Percentiles rank a stretch among this genome's conserved stretches.
These are phyloP conservation scores for Hedychridium roseum DNA, from an alignment of 2,888 invertebrate genomes.

Conservation along the genomic window DNA sequence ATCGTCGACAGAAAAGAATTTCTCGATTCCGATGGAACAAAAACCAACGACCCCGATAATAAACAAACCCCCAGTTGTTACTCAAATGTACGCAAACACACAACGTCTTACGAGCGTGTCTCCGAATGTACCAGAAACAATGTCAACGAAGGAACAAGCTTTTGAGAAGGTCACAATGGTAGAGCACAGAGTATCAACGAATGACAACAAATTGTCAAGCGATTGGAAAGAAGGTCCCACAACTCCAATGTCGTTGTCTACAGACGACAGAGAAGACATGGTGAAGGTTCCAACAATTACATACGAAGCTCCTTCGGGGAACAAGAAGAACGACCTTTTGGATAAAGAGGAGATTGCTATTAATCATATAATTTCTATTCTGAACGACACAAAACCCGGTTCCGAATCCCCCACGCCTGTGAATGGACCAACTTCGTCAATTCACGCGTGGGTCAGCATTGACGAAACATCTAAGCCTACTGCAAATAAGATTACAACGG, in stretches of 20 bases:
- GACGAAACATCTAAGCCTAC: constrained; percentile 58
- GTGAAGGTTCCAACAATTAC: constrained; percentile 61
- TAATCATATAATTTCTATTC: constrained; percentile 64
- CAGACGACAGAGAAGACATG: constrained; percentile 43
- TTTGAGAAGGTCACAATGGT: constrained; percentile 20
- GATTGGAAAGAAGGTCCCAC: too few relatives aligned
- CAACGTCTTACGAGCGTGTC: constrained; percentile 25
- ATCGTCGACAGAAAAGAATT: constrained; percentile 1
- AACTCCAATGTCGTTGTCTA: too few relatives aligned
- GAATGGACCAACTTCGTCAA: constrained; percentile 40
- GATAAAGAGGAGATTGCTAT: constrained; percentile 62
- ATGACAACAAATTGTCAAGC: too few relatives aligned
- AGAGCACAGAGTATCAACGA: constrained; percentile 35
- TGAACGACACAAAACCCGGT: constrained; percentile 59
- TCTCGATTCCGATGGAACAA: constrained; percentile 6
- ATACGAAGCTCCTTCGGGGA: constrained; percentile 50
- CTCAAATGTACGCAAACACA: constrained; percentile 36
- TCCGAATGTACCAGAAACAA: constrained; percentile 5
- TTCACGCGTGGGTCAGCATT: constrained; percentile 55
- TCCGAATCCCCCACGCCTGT: constrained; percentile 39
- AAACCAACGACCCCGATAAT: constrained; percentile 17
- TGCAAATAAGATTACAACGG: constrained; percentile 38
- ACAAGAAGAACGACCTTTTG: constrained; percentile 53
- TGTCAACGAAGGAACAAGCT: background rate
- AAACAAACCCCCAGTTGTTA: constrained; percentile 27